A percentile compares a stretch with the other conserved stretches of the same genome.
These are phyloP conservation scores for Zosterops borbonicus DNA, from an alignment of 2,113 vertebrate species.

Conservation along the genomic window DNA sequence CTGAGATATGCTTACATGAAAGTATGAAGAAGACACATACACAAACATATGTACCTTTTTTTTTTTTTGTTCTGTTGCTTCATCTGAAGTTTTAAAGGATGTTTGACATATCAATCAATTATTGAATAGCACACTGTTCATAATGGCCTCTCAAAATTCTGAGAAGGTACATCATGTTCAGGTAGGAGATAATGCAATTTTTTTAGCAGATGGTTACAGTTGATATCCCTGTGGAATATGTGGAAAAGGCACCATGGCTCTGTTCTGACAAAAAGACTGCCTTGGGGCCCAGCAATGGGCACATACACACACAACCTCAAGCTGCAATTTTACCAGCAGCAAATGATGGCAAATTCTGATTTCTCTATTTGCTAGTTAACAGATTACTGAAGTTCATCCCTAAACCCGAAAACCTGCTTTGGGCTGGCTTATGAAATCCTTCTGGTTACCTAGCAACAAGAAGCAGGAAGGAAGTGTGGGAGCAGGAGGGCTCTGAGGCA, in stretches of 20 bases:
- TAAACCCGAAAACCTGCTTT: not conserved
- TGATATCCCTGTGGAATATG: not conserved
- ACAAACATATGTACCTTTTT: not conserved
- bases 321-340: not conserved
- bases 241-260: not conserved
- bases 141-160: not conserved
- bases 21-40: not conserved
- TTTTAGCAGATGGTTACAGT: not conserved
- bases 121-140: not conserved
- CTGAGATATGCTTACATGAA: not conserved
- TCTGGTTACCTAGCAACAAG: constrained; percentile 26
- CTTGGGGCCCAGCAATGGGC: not conserved
- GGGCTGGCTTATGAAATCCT: not conserved
- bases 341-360: not conserved
- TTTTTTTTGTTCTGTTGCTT: not conserved
- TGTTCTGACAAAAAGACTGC: not conserved
- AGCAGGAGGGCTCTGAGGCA: constrained; percentile 21
- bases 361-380: not conserved
- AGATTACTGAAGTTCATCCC: not conserved
- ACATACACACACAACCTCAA: accelerated
- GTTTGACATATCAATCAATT: not conserved
- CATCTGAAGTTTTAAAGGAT: not conserved
- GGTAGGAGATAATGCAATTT: not conserved
- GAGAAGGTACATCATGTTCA: not conserved
- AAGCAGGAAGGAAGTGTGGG: not conserved